Evolutionary conservation across 2,797 vertebrate genomes (phyloP).

Genomic region (Meda fulgida): DNA sequence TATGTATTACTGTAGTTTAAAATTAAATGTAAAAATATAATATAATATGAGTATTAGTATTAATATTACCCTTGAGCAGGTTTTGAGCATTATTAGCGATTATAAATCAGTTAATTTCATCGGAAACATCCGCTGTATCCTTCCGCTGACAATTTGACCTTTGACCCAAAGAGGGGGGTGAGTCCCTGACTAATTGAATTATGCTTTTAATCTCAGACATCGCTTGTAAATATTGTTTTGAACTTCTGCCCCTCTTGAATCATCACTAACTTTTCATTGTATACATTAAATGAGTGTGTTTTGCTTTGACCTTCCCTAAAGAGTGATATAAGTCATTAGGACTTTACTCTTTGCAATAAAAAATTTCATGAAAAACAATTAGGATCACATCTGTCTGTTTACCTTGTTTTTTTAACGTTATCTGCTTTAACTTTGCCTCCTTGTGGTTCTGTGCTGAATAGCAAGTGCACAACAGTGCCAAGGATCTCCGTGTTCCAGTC

Average conservation of each 20-base stretch:
- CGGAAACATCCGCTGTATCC: constrained; percentile 10
- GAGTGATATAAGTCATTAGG: constrained; percentile 8
- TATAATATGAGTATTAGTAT: neutral
- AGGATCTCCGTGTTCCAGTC: constrained; percentile 25
- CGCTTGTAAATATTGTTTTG: constrained; percentile 86
- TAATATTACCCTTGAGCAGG: too few species aligned
- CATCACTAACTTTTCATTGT: constrained; percentile 9
- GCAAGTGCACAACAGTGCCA: neutral
- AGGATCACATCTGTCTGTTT: neutral
- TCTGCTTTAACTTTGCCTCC: constrained; percentile 27
- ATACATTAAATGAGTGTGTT: neutral
- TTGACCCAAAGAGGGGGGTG: constrained; percentile 79
- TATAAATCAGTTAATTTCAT: constrained; percentile 1
- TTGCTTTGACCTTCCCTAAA: constrained; percentile 2
- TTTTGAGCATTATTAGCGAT: neutral
- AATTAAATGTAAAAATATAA: neutral
- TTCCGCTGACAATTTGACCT: constrained; percentile 80
- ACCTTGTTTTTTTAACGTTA: constrained; percentile 3
- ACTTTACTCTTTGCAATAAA: neutral
- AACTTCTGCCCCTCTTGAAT: constrained; percentile 75
- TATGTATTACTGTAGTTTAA: neutral
- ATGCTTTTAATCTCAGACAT: constrained; percentile 81
- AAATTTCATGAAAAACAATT: neutral
- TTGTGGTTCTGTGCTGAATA: constrained; percentile 30
- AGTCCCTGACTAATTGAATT: constrained; percentile 91